Conservation (phyloP, 2,113 vertebrate genomes). For the Amphiprion ocellaris region DNA sequence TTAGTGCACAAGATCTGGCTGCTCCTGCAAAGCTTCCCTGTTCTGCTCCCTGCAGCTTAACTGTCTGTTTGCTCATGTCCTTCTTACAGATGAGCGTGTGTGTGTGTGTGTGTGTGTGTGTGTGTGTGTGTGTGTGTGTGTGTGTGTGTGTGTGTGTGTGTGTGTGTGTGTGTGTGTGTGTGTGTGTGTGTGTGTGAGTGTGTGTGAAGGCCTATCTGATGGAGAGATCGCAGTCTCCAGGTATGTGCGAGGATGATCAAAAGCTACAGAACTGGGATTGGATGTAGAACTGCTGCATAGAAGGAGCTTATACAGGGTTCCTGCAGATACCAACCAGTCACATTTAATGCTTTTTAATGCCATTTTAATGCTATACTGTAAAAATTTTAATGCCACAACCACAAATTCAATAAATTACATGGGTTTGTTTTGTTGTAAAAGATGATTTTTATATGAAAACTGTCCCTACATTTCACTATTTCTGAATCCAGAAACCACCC, state of each 20-base stretch:
- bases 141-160: constrained; percentile 11
- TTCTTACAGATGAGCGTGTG: constrained; percentile 28
- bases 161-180: constrained; percentile 12
- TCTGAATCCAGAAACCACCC: no score
- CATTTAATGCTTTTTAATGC: no score
- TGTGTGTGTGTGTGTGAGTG: constrained; percentile 12
- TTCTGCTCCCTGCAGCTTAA: constrained; percentile 29
- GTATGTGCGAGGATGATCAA: constrained; percentile 55
- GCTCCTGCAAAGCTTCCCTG: constrained; percentile 8
- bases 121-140: constrained; percentile 11
- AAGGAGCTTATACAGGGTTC: not conserved
- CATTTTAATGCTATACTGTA: no score
- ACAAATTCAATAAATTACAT: no score
- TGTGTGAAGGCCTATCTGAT: constrained; percentile 36
- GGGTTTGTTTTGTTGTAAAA: no score
- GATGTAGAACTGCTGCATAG: not conserved
- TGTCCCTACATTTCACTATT: no score
- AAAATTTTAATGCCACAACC: no score
- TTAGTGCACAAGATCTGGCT: not conserved
- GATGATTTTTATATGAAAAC: no score
- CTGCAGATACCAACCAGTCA: no score
- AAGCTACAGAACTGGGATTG: constrained; percentile 47
- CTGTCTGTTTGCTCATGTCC: constrained; percentile 45
- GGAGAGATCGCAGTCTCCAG: constrained; percentile 24
- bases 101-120: constrained; percentile 16